Conservation (phyloP, 2,113 vertebrate genomes). For the Cisticola juncidis region DNA sequence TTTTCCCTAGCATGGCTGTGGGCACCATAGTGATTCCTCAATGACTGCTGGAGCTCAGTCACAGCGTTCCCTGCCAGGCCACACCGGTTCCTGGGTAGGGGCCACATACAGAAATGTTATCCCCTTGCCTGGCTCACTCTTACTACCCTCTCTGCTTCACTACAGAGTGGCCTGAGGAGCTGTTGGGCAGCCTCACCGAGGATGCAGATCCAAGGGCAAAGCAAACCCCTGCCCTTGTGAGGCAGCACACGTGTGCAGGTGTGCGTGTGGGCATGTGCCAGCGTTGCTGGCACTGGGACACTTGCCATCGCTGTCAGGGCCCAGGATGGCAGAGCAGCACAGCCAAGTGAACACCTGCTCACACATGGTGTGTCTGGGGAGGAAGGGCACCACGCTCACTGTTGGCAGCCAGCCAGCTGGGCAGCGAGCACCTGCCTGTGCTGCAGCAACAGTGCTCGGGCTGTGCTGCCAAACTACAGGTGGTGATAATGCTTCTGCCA, state of each 20-base stretch:
- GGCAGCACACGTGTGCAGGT: rapidly evolving
- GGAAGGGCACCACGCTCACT: rapidly evolving
- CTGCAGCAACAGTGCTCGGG: background rate
- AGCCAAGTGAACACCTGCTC: background rate
- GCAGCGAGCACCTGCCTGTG: background rate
- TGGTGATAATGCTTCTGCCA: background rate
- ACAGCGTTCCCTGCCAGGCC: background rate
- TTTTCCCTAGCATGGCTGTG: rapidly evolving
- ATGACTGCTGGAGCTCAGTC: background rate
- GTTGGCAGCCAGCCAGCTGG: rapidly evolving
- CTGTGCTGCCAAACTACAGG: background rate
- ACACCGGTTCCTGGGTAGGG: rapidly evolving
- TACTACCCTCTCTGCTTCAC: background rate
- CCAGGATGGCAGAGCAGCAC: background rate
- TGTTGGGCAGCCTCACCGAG: background rate
- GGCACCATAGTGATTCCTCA: background rate
- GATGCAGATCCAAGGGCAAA: background rate
- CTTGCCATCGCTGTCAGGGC: rapidly evolving
- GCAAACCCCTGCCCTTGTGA: background rate
- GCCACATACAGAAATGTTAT: background rate
- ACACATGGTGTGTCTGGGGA: rapidly evolving
- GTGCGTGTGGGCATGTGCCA: rapidly evolving
- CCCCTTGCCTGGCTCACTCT: background rate
- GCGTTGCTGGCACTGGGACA: rapidly evolving
- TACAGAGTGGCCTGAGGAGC: background rate